Conservation (phyloP, 2,113 vertebrate genomes). For the Callospermophilus lateralis region DNA sequence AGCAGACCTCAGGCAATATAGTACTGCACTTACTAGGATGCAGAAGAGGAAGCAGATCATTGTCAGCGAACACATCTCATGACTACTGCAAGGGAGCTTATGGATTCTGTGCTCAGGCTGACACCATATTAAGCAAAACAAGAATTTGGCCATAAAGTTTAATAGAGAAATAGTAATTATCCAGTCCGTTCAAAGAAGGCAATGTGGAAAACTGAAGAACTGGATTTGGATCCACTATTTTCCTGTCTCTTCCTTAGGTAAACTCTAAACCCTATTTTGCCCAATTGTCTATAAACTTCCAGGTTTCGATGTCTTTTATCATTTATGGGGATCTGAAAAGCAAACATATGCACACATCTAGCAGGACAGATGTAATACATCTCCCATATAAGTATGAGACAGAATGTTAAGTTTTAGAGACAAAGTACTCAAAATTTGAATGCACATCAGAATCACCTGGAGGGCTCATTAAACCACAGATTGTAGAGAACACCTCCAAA, state of each 20-base stretch:
- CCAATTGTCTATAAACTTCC: not conserved
- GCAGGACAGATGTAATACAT: not conserved
- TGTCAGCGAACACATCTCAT: not conserved
- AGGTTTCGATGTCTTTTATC: not conserved
- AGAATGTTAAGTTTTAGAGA: not conserved
- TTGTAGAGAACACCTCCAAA: not conserved
- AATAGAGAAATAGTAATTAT: constrained; percentile 34
- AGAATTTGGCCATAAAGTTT: constrained; percentile 25
- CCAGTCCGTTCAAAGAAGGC: not conserved
- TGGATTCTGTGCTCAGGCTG: not conserved
- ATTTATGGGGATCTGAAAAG: not conserved
- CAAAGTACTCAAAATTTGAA: not conserved
- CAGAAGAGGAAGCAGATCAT: not conserved
- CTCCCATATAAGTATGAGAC: not conserved
- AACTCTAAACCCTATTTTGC: not conserved
- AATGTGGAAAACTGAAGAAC: constrained; percentile 26
- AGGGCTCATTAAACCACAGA: not conserved
- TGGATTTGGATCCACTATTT: not conserved
- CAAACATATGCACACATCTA: not conserved
- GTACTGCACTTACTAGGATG: not conserved
- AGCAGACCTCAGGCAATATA: constrained; percentile 27
- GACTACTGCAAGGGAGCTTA: not conserved
- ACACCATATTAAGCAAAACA: constrained; percentile 44
- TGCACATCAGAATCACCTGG: not conserved
- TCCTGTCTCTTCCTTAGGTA: not conserved